phyloP scores from a whole-genome alignment of 92 coral and sea anemone genomes.

The Parazoanthus atlanticus region DNA sequence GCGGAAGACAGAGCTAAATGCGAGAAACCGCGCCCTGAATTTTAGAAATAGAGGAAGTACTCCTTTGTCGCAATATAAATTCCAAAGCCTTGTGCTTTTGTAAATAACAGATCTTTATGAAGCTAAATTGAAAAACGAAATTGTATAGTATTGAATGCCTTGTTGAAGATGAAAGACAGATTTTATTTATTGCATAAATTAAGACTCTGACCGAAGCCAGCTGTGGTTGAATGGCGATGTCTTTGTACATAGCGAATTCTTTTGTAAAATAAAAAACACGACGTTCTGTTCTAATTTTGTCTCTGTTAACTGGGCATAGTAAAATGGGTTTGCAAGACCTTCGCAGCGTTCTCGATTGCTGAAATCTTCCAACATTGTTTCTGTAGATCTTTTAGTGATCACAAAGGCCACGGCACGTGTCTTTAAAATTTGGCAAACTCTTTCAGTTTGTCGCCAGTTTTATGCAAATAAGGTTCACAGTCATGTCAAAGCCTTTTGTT shows the following conservation, averaged over 20 bases:
- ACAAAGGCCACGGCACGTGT: constrained; percentile 40
- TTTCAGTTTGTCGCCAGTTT: constrained; percentile 28
- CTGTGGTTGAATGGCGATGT: constrained; percentile 22
- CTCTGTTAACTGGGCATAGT: background rate
- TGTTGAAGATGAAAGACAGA: constrained; percentile 32
- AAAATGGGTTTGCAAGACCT: background rate
- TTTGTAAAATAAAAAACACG: background rate
- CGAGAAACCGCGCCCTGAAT: constrained; percentile 36
- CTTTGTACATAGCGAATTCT: constrained; percentile 17
- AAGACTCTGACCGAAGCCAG: constrained; percentile 20
- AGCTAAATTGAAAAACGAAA: constrained; percentile 23
- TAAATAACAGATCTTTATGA: constrained; percentile 28
- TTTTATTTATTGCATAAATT: constrained; percentile 48
- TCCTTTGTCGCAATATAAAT: constrained; percentile 5
- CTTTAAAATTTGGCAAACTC: constrained; percentile 26
- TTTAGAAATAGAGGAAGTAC: background rate
- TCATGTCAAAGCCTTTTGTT: constrained; percentile 24
- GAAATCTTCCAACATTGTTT: background rate
- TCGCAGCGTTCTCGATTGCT: background rate
- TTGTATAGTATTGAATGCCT: constrained; percentile 26
- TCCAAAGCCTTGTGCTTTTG: constrained; percentile 16
- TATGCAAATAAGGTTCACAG: constrained; percentile 25
- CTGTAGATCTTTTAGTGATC: background rate
- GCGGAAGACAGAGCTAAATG: constrained; percentile 24
- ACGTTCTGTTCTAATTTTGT: background rate